Evolutionary conservation across 2,888 invertebrate genomes (phyloP).

Genomic region (Itoplectis maculator): DNA sequence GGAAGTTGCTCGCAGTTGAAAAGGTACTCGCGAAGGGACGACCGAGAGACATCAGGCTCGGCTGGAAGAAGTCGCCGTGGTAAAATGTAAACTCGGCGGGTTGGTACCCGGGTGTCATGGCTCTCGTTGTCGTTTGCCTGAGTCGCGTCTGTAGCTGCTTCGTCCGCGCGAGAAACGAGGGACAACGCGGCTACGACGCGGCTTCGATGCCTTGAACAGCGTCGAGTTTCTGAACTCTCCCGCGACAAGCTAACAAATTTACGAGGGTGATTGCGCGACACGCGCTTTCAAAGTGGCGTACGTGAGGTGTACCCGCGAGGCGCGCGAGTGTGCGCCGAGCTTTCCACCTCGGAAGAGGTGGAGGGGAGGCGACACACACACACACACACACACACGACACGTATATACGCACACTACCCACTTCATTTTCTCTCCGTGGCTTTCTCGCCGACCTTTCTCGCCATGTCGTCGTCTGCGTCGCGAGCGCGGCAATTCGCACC

Average conservation of each 20-base stretch:
- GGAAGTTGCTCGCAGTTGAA: neutral
- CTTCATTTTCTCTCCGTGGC: conserved; percentile 29
- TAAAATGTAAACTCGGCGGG: neutral
- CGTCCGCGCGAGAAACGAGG: neutral
- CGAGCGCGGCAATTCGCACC: neutral
- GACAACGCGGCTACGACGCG: neutral
- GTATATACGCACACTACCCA: conserved; percentile 5
- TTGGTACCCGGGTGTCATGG: neutral
- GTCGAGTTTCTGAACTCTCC: conserved; percentile 28
- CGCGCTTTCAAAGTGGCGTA: conserved; percentile 42
- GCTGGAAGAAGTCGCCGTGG: neutral
- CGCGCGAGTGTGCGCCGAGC: too few relatives aligned
- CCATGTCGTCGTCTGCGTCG: neutral
- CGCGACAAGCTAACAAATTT: conserved; percentile 42
- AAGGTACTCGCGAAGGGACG: neutral
- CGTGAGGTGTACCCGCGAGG: too few relatives aligned
- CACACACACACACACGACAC: too few relatives aligned
- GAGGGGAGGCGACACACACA: too few relatives aligned
- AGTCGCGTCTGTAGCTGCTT: neutral
- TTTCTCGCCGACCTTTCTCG: conserved; percentile 1
- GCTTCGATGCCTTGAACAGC: conserved; percentile 13
- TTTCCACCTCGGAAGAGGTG: too few relatives aligned
- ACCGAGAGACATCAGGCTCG: neutral
- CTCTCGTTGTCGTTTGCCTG: conserved; percentile 10
- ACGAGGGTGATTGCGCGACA: conserved; percentile 41